Evolutionary conservation across 2,113 vertebrate genomes (phyloP).

Genomic region (Microcebus jonahi): DNA sequence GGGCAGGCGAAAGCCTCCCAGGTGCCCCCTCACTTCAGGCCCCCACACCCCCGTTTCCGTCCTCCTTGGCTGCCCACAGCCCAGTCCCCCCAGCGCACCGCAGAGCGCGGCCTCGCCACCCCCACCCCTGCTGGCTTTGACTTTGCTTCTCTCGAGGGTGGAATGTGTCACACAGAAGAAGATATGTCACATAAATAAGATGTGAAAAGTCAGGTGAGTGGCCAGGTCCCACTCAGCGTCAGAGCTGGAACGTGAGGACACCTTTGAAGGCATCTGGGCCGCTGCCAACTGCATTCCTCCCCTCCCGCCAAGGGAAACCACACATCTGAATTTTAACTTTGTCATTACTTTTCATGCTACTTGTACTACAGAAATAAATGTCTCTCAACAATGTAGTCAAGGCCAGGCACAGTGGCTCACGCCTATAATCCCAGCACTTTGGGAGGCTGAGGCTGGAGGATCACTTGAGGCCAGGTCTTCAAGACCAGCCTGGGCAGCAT

Average conservation of each 20-base stretch:
- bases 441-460: no score
- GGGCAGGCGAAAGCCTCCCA: not conserved
- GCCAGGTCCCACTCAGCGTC: not conserved
- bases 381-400: not conserved
- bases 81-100: accelerated
- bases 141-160: not conserved
- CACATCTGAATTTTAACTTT: not conserved
- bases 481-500: no score
- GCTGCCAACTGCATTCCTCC: not conserved
- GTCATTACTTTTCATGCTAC: not conserved
- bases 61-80: not conserved
- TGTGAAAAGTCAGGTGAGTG: not conserved
- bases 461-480: no score
- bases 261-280: not conserved
- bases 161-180: not conserved
- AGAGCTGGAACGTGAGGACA: not conserved
- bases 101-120: not conserved
- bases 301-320: not conserved
- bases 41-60: no score
- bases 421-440: no score
- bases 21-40: not conserved
- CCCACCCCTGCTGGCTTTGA: not conserved
- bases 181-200: not conserved
- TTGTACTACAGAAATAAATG: not conserved
- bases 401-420: no score